phyloP scores from a whole-genome alignment of 2,888 invertebrate genomes.

The Coronaproctus castanopsis region DNA sequence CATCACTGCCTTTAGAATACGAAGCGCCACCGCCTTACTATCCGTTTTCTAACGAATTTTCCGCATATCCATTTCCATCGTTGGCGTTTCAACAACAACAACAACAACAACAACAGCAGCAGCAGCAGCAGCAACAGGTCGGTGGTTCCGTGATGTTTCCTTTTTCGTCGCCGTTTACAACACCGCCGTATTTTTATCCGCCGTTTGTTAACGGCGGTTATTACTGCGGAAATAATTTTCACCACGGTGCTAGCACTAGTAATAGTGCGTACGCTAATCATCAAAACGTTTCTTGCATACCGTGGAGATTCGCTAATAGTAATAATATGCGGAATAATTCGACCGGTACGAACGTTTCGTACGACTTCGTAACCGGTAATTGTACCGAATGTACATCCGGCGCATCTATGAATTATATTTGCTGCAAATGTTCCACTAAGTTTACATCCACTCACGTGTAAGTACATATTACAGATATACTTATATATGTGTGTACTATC shows the following conservation, averaged over 20 bases:
- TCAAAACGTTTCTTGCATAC: background rate
- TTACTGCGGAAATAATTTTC: too few species aligned
- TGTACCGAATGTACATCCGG: background rate
- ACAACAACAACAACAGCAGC: background rate
- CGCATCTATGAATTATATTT: conserved; percentile 1
- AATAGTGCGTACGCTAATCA: background rate
- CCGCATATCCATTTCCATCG: background rate
- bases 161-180: too few species aligned
- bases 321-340: background rate
- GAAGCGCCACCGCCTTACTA: conserved; percentile 12
- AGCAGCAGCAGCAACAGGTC: background rate
- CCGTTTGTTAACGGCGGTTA: background rate
- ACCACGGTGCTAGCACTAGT: too few species aligned
- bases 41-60: background rate
- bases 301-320: background rate
- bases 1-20: conserved; percentile 1
- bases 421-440: conserved; percentile 7
- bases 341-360: background rate
- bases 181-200: background rate
- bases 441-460: conserved; percentile 8
- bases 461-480: background rate
- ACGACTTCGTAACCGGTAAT: background rate
- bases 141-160: too few species aligned
- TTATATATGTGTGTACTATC: too few species aligned
- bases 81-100: background rate